Percentiles rank a stretch among this genome's conserved stretches.
These are phyloP conservation scores for Diprion similis DNA, from an alignment of 1,140 invertebrate species.

Conservation along the genomic window DNA sequence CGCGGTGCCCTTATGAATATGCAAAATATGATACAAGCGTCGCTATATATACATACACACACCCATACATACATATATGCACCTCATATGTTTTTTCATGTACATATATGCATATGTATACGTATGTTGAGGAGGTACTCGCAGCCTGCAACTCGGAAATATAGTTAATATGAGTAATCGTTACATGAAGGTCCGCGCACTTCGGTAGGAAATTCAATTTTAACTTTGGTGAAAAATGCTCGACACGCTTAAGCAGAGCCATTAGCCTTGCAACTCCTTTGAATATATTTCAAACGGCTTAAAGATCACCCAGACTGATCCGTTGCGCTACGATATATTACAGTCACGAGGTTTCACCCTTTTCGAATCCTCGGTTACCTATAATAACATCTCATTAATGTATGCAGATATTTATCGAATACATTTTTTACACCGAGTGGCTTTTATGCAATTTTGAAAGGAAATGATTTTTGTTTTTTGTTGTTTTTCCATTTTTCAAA, in stretches of 20 bases:
- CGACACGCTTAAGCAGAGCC: background rate
- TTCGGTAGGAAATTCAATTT: constrained; percentile 7
- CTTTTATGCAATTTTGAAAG: no score
- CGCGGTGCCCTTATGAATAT: background rate
- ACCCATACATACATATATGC: background rate
- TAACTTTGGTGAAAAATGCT: constrained; percentile 5
- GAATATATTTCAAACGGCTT: background rate
- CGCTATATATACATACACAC: no score
- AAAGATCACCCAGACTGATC: background rate
- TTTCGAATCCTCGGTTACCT: no score
- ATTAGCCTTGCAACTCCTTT: background rate
- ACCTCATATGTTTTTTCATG: background rate
- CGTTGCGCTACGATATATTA: no score
- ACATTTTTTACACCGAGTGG: no score
- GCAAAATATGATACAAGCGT: background rate
- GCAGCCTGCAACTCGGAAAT: background rate
- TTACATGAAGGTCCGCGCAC: background rate
- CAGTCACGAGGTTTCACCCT: no score
- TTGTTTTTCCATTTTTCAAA: no score
- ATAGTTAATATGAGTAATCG: constrained; percentile 6
- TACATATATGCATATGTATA: background rate
- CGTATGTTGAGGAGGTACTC: background rate
- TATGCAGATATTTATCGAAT: no score
- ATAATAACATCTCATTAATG: no score
- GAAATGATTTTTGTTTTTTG: no score